Evolutionary conservation across 2,888 invertebrate genomes (phyloP), one percentile per base, ranked within the genome.

Genomic region (Drosophila fungiperda): DNA sequence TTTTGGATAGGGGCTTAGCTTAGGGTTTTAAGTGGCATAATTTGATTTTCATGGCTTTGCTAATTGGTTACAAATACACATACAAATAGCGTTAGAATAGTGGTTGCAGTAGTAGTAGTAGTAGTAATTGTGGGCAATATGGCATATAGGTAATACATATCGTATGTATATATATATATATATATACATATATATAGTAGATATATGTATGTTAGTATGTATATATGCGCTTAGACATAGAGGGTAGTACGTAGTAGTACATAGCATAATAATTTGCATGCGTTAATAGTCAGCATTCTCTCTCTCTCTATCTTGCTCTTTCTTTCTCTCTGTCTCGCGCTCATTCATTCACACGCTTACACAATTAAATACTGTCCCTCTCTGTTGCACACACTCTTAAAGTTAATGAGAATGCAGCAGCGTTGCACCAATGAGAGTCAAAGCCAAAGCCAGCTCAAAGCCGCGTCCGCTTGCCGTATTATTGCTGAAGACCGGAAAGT

Each of bases 401-500:
- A 86, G 49, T 79, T 88, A 83, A 61, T 84, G 85, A 45, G 76
- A 32, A 29, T 76, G 68, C 45, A 87, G 54, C 17, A 84, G 55
- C 29, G 58, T 69, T 29, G 73, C 53, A 17, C 69, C 42, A 23
- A 68, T 35, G 12, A 83, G 38, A 20, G 82, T 62, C 33, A 89
- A 29, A 9, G 57, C 73, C n/a, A 69, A 59, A 1, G 69, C 64
- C 45, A 82, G 32, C 50, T 61, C 68, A 23, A 64, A 11, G 23
- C 52, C 23, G 7, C 49, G 49, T 2, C 50, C 73, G 29, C 32
- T 71, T 6, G 74, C 70, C 52, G 73, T 67, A 59, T 64, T 82
- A 52, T 75, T 79, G 58, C 92, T 93, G 69, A 93, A 93, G 15
- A 93, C 93, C 0, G 93, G 93, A 78, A 93, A 93, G 79, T 93